Evolutionary conservation across 2,888 invertebrate genomes (phyloP).

Genomic region (Trachelus tabidus): DNA sequence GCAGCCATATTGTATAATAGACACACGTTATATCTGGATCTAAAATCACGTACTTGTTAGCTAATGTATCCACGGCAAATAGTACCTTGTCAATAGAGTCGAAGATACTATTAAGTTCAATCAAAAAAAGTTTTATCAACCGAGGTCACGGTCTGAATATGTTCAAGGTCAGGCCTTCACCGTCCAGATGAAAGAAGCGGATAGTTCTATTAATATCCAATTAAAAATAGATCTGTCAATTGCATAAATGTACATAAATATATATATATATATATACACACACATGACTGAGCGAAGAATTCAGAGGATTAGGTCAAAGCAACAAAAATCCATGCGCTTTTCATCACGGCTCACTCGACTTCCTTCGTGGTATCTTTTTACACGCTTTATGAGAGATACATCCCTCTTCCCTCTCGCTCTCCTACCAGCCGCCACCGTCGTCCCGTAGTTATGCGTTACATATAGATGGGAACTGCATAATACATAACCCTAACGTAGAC

Average conservation of each 20-base stretch:
- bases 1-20: background rate
- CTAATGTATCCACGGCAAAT: too few species aligned
- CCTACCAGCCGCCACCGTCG: background rate
- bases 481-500: conserved; percentile 48
- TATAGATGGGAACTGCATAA: conserved; percentile 47
- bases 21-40: background rate
- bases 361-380: conserved; percentile 5
- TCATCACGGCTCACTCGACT: conserved; percentile 37
- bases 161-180: background rate
- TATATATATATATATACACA: too few species aligned
- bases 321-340: conserved; percentile 34
- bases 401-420: conserved; percentile 8
- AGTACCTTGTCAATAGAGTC: too few species aligned
- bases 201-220: background rate
- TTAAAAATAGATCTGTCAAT: background rate
- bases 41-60: background rate
- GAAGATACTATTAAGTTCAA: background rate
- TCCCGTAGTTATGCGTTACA: conserved; percentile 56
- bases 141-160: background rate
- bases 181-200: background rate
- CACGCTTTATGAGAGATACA: conserved; percentile 39
- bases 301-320: conserved; percentile 42
- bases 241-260: background rate
- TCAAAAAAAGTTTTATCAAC: background rate
- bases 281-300: conserved; percentile 40